A percentile compares a stretch with the other conserved stretches of the same genome.
phyloP scores from a whole-genome alignment of 2,888 invertebrate species.

The Mesodorylaimus sp. region DNA sequence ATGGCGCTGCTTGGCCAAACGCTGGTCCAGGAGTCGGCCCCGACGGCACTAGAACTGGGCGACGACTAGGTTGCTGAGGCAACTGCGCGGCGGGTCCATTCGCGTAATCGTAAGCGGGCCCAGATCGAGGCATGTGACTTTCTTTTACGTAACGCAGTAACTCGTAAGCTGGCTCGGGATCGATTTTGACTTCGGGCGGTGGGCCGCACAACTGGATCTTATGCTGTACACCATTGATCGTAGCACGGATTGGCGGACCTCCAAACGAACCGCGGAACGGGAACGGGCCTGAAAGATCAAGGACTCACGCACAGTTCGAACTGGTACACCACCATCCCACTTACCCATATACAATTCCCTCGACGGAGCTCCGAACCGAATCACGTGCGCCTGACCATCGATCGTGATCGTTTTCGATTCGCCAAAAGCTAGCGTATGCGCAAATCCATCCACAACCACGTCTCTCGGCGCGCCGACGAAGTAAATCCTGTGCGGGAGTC shows the following conservation, averaged over 20 bases:
- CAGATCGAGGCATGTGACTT: too few species aligned
- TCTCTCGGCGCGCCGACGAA: constrained; percentile 23
- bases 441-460: constrained; percentile 23
- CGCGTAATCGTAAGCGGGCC: background rate
- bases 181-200: constrained; percentile 78
- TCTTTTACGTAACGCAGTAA: constrained; percentile 35
- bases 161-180: constrained; percentile 54
- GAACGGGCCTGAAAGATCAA: too few species aligned
- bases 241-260: constrained; percentile 60
- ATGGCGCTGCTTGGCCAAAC: background rate
- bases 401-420: constrained; percentile 24
- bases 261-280: constrained; percentile 84
- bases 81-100: background rate
- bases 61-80: background rate
- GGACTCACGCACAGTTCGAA: too few species aligned
- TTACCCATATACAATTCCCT: constrained; percentile 74
- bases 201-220: constrained; percentile 67
- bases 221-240: constrained; percentile 56
- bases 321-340: too few species aligned
- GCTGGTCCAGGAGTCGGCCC: constrained; percentile 3
- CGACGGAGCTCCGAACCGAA: constrained; percentile 75
- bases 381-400: constrained; percentile 38
- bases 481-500: constrained; percentile 25
- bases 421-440: constrained; percentile 21
- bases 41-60: background rate